A percentile compares a stretch with the other conserved stretches of the same genome.
These are phyloP conservation scores for Tanaodytes sp. DNA, from an alignment of 2,888 invertebrate species.

Conservation along the genomic window DNA sequence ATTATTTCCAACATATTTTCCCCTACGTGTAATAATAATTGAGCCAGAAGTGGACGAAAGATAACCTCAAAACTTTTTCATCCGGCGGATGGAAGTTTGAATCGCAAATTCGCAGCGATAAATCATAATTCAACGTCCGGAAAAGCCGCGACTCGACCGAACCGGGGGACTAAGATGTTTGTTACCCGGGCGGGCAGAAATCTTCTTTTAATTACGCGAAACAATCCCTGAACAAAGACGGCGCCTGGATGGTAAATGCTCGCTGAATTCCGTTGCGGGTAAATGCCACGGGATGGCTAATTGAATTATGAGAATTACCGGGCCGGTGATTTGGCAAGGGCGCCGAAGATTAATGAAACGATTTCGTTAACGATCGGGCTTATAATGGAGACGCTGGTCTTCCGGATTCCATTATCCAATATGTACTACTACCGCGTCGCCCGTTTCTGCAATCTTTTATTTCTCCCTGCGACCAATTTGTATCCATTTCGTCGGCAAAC, in stretches of 20 bases:
- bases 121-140: background rate
- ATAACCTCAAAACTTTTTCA: background rate
- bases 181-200: slow-evolving; percentile 50
- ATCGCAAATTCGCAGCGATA: background rate
- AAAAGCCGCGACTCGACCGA: slow-evolving; percentile 14
- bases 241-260: slow-evolving; percentile 49
- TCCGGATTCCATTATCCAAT: slow-evolving; percentile 54
- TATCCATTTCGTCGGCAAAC: no score
- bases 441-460: no score
- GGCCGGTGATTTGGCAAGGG: slow-evolving; percentile 66
- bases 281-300: slow-evolving; percentile 59
- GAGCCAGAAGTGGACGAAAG: no score
- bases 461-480: no score
- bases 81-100: no score
- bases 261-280: slow-evolving; percentile 33
- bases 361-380: slow-evolving; percentile 63
- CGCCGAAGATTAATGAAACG: slow-evolving; percentile 69
- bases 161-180: slow-evolving; percentile 27
- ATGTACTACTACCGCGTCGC: slow-evolving; percentile 9
- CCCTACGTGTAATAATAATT: no score
- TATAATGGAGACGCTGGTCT: slow-evolving; percentile 50
- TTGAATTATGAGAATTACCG: slow-evolving; percentile 70
- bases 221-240: slow-evolving; percentile 63
- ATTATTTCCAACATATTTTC: no score
- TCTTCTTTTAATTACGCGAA: slow-evolving; percentile 66